These are phyloP conservation scores for Aplocera efformata DNA, from an alignment of 2,888 invertebrate species.

Conservation along the genomic window DNA sequence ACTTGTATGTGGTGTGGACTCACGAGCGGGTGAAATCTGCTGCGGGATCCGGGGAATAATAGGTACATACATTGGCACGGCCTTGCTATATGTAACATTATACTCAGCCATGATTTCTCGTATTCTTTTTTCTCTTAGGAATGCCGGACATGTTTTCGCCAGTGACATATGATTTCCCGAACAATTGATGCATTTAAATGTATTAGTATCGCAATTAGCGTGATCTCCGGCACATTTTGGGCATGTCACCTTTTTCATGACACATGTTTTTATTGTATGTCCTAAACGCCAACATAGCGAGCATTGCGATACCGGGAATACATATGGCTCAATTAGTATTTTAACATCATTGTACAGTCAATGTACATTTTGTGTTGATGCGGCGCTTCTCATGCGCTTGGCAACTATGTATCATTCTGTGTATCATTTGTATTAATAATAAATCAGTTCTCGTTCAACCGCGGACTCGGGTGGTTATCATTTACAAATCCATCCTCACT, in stretches of 20 bases:
- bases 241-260: slow-evolving; percentile 1
- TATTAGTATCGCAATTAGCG: slow-evolving; percentile 5
- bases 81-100: slow-evolving; percentile 6
- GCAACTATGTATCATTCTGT: too few relatives aligned
- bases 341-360: too few relatives aligned
- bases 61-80: too few relatives aligned
- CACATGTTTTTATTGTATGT: slow-evolving; percentile 5
- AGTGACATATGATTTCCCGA: slow-evolving; percentile 5
- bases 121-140: slow-evolving; percentile 6
- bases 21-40: too few relatives aligned
- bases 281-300: slow-evolving; percentile 8
- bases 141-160: slow-evolving; percentile 4
- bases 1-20: too few relatives aligned
- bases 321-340: not conserved
- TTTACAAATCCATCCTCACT: too few relatives aligned
- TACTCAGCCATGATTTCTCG: slow-evolving; percentile 9
- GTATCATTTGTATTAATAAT: too few relatives aligned
- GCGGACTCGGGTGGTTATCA: too few relatives aligned
- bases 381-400: too few relatives aligned
- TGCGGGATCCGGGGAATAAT: too few relatives aligned
- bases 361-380: too few relatives aligned
- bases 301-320: not conserved
- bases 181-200: slow-evolving; percentile 12
- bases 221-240: slow-evolving; percentile 10
- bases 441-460: too few relatives aligned